Base-by-base conservation (phyloP, 2,888 invertebrate genomes). In the Lamellibrachia satsuma region DNA sequence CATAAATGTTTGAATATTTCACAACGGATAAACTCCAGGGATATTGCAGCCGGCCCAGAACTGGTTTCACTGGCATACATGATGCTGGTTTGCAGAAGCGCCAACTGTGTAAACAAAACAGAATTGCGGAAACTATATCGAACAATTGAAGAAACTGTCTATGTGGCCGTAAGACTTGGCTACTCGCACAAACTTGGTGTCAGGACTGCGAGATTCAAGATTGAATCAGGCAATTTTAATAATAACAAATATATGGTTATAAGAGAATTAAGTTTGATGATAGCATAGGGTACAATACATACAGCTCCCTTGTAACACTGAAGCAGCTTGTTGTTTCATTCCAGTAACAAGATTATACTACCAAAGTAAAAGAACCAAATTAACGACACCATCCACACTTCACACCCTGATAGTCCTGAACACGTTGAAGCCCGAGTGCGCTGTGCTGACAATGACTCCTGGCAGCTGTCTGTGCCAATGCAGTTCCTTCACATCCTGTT, bases 391-490 rank as follows among this genome's bases (percentile, higher is more conserved):
- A 39, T 22, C 22, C 22, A 15, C 91, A 51, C 52, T 9, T 95
- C 93, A 99, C 94, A 99, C 98, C 97, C 99, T 99, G 95, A 99
- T 99, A 91, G 99, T 99, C 97, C 98, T 98, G 96, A 99, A 99
- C 96, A 99, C 97, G 97, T 99, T 99, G 96, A 99, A 99, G 93
- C 99, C 99, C 95, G 98, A 98, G 94, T 98, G 98, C 15, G 99
- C 99, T 55, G 99, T 99, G 93, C 99, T 98, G 91, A 99, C 97
- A 92, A 99, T 97, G 1, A 98, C 98, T 11, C 99, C 99, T 0
- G 99, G 98, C 94, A 99, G 97, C 97, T 99, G 99, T 52, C 98
- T 98, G 97, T 99, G 99, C 99, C 99, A 99, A 96, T 99, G 99
- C 57, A 99, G 97, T 97, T 99, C 99, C 96, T 99, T 99, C 93